Base-by-base conservation (phyloP, 2,113 vertebrate genomes). In the Plectropomus leopardus region DNA sequence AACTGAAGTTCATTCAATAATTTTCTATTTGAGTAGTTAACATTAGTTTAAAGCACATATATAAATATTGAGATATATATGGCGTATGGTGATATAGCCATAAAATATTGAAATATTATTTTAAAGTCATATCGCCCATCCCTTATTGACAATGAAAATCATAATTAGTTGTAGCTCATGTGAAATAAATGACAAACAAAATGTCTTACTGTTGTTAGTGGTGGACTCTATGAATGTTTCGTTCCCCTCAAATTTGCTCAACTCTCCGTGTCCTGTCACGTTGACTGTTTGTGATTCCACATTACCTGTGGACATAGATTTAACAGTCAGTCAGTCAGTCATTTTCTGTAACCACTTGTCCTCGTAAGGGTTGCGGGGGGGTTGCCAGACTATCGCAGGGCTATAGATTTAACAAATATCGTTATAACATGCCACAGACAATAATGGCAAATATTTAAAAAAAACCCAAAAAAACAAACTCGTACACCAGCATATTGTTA, bases 241-340 rank as follows among this genome's bases (percentile, higher is more conserved):
- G 48, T 87, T 87, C 7, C 21, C 4, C 21, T 16, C 14, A 17
- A 1, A 34, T 15, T 3, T 6, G 15, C 13, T 30, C 45, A 7
- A 1, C 32, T 59, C 57, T 3, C 60, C 65, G 1, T 40, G 36
- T 40, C 7, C 19, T 1, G 86, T 76, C 26, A 7, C 1, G 63
- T 86, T 83, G 16, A 28, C 58, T 10, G 24, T 10, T 48, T 85
- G 80, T 7, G 71, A 79, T 1, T 45, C 64, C 36, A 60, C 51
- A 17, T 28, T 0, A 72, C 78, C 88, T 93, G 87, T 5, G 26
- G n/a, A 78, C 3, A 70, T n/a, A 63, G 1, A 72, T 19, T n/a
- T n/a, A n/a, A n/a, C n/a, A n/a, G n/a, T n/a, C n/a, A n/a, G n/a
- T n/a, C n/a, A n/a, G n/a, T n/a, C n/a, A n/a, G n/a, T n/a, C n/a